Evolutionary conservation across 1,140 invertebrate genomes (phyloP), one percentile per base, ranked within the genome.

Genomic region (Drosophila elegans): DNA sequence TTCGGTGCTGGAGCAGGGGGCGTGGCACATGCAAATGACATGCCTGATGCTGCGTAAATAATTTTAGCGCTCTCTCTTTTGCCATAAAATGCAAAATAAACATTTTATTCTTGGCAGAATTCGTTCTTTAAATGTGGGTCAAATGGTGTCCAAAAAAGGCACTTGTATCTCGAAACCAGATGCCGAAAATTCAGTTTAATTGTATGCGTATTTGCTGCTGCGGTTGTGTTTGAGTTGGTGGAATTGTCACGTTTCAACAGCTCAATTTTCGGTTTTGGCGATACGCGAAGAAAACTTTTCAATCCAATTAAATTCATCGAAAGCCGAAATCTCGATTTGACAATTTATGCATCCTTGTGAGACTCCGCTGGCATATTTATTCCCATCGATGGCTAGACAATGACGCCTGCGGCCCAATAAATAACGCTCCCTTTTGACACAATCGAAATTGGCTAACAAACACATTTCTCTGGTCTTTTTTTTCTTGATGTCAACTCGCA

Each of bases 41-140:
- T 75, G 83, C 83, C 84, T 78, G 84, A 88, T 86, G 83, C 84
- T 86, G 83, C 83, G 83, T 86, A 86, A 86, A 86, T 88, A 86
- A 86, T 89, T 86, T 86, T 86, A 86, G 76, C 83, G 79, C 72
- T 89, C 78, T 81, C 77, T 84, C 75, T 72, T 69, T 69, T 85
- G 74, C 74, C 84, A 86, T 86, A 88, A 86, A 86, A 86, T 86
- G 83, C 83, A 77, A 86, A 86, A 86, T 86, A 86, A 86, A 86
- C 83, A 86, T 86, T 86, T 86, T 86, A 86, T 88, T 83, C 29
- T 52, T 46, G 38, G 27, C 13, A 6, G 13, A 46, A 36, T 25
- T 44, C 16, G 34, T 41, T 39, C 41, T 2, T 21, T 10, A 53
- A 79, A 86, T 88, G 74, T 86, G 83, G 83, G 83, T 86, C 83